These are phyloP conservation scores for Corvus cornix DNA, from an alignment of 2,113 vertebrate genomes.

Conservation along the genomic window DNA sequence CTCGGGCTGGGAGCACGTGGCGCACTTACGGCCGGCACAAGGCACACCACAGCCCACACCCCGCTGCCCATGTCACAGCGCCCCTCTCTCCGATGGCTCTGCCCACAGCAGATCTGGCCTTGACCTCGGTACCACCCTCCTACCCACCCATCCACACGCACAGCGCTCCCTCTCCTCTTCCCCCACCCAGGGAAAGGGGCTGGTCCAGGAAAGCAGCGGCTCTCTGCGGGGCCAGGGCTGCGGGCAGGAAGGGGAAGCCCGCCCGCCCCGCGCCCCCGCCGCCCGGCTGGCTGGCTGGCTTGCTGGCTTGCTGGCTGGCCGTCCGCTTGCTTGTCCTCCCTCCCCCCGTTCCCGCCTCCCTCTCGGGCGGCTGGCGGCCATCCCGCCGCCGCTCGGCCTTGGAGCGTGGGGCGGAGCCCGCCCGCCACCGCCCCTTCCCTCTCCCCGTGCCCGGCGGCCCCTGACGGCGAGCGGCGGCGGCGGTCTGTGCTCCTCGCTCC, in stretches of 20 bases:
- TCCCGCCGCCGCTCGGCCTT: neutral
- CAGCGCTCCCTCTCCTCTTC: neutral
- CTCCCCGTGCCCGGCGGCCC: neutral
- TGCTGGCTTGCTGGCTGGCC: neutral
- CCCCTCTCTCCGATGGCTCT: fast-evolving
- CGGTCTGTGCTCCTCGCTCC: neutral
- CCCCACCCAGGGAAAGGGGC: too few species aligned
- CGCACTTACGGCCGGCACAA: too few species aligned
- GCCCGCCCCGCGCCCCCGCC: too few species aligned
- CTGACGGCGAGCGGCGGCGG: neutral
- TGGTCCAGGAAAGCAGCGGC: neutral
- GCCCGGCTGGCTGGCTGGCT: neutral
- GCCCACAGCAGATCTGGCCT: neutral
- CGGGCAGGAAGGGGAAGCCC: neutral
- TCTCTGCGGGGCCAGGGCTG: neutral
- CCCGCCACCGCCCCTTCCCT: neutral
- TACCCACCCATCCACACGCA: too few species aligned
- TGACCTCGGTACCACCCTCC: neutral
- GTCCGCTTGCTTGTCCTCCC: too few species aligned
- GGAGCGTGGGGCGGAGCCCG: neutral
- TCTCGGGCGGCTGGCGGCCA: neutral
- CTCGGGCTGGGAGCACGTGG: neutral
- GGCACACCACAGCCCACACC: fast-evolving
- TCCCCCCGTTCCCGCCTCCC: neutral
- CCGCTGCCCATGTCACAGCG: fast-evolving